Base-by-base conservation (phyloP, 2,888 invertebrate genomes). In the Eustalomyia histrio region DNA sequence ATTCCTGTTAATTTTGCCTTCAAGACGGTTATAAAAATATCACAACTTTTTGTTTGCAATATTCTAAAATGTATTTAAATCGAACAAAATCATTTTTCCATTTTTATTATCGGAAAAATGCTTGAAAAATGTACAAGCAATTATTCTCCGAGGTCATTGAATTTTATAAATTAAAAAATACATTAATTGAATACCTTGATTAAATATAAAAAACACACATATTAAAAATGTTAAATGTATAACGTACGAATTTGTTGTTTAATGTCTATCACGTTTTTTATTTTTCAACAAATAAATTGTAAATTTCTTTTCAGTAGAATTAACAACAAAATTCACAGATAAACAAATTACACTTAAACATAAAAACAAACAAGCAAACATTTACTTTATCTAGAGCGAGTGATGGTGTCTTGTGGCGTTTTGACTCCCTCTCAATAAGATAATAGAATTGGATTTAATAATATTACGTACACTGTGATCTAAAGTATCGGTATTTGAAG, bases 381-480 rank as follows among this genome's bases (percentile, higher is more conserved):
- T 57, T 35, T 8, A 21, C 29, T 55, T 33, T 63, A 16, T 14
- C 58, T 33, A 55, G 64, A 74, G 21, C 65, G 33, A 63, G 63
- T 69, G 57, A 55, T 39, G 55, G 61, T 72, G 50, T 76, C 80
- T 67, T 80, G 72, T 68, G 67, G 72, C 72, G 76, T 76, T 80
- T 76, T 76, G 80, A 72, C 72, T 80, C 72, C 67, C 71, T 63
- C 67, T 63, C 16, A 68, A 17, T 65, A 18, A 71, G 50, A 24
- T 29, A 17, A 72, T 57, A 65, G 6, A 72, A 74, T 71, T 71
- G 21, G 10, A 50, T 43, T 52, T n/a, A 12, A 7, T 33, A 8
- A 21, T 12, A 2, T 14, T 55, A 29, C 17, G 14, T 16, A 7
- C 47, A 24, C 35, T 21, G 6, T 24, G 55, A 1, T 24, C 50